These are phyloP conservation scores for Pangasianodon hypophthalmus DNA, from an alignment of 2,113 vertebrate genomes.

Conservation along the genomic window DNA sequence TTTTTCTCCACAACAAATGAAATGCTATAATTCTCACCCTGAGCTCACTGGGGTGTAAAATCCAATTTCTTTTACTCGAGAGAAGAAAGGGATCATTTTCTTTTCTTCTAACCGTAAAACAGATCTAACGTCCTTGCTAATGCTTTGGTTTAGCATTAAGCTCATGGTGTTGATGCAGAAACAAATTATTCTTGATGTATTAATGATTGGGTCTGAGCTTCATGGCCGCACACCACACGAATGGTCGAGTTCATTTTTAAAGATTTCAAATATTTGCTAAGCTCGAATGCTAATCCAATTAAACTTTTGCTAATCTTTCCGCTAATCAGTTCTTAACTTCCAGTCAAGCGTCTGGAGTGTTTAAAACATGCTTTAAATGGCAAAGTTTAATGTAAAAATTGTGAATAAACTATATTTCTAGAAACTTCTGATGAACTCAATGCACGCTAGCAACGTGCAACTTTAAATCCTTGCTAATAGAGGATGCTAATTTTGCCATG, in stretches of 20 bases:
- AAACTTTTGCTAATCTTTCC: background rate
- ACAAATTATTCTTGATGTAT: background rate
- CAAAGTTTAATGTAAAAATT: background rate
- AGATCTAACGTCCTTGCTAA: background rate
- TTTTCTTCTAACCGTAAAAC: background rate
- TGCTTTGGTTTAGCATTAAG: background rate
- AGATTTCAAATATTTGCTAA: background rate
- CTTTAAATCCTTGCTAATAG: background rate
- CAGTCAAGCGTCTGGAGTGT: background rate
- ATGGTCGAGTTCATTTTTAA: background rate
- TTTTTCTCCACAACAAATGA: background rate
- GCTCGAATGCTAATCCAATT: background rate
- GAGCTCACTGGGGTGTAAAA: conserved; percentile 18
- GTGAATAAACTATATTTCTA: background rate
- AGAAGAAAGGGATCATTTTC: background rate
- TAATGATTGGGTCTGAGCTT: background rate
- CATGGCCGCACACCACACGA: too few relatives aligned
- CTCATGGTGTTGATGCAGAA: background rate
- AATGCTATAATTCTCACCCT: background rate
- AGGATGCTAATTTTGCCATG: too few relatives aligned
- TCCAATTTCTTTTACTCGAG: background rate
- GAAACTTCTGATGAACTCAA: background rate
- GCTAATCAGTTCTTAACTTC: background rate
- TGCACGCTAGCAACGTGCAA: background rate
- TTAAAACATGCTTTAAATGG: background rate